Base-by-base conservation (phyloP, 2,888 invertebrate species). In the Prenolepis imparis region DNA sequence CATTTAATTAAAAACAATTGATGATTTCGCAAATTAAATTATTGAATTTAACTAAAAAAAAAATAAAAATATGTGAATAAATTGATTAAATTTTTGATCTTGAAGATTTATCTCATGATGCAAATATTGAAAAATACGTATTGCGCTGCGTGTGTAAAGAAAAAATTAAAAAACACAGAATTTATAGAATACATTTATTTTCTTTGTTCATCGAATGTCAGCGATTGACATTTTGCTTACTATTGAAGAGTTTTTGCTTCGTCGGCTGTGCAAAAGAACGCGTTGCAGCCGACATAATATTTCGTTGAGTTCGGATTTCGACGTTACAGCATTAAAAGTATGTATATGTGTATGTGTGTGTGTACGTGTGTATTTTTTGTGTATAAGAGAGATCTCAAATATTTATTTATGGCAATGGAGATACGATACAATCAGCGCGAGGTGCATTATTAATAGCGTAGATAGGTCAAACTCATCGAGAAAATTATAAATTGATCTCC, bases 141-240 rank as follows among this genome's bases (percentile, higher is more conserved):
- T 55, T 2, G 8, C 39, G 41, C 21, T 18, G 11, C 15, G 4
- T 12, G 0, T 15, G 52, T 1, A 0, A 44, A 24, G 18, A 9
- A 3, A n/a, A 48, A 44, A 8, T 72, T 21, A 72, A 80, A 80
- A 59, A 8, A 21, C n/a, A 18, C 4, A 12, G 32, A 59, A 59
- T 78, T 68, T 78, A 70, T 72, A 48, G n/a, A 48, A 36, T 32
- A 59, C 39, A 18, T 80, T 80, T 80, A 80, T 80, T 80, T 80
- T 44, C 73, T 80, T 8, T 59, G 72, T 48, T 44, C 73, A 12
- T 44, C 36, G 59, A 80, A 80, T 73, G 59, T 61, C 78, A 80
- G 73, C 73, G 28, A 59, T 24, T 80, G 78, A 73, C 59, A 80
- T 72, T 80, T 80, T n/a, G 73, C 74, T 80, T 59, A 80, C 72